Base-by-base conservation (phyloP, 2,888 invertebrate species). In the Andrena minutula region DNA sequence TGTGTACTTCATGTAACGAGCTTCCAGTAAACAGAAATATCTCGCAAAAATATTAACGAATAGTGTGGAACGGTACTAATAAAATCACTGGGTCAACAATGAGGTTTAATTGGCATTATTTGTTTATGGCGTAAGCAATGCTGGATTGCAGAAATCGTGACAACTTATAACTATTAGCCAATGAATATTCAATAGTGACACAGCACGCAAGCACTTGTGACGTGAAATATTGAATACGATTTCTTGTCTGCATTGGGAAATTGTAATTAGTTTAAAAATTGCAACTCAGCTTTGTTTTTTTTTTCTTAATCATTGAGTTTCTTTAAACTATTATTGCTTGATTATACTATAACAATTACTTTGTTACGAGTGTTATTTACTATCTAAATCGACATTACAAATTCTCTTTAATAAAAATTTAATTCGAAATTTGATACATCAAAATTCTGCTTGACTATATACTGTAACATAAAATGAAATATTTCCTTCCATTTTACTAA, bases 131-230 rank as follows among this genome's bases (percentile, higher is more conserved):
- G 68, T 35, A 75, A 60, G 26, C 51, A 26, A 12, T 8, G 12
- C 3, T n/a, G 26, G 5, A 23, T 49, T 23, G 32, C 10, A 28
- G n/a, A 68, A 68, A 51, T 20, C 26, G 49, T 41, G 41, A 41
- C 41, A 41, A 41, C 5, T 16, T 12, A 41, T 41, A 41, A 5
- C 16, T 41, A 49, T 32, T 35, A 16, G n/a, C 12, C 20, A 51
- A 56, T 73, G 56, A 64, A 56, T 73, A 73, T 73, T 64, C 53
- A 64, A 53, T 32, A 4, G 7, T 35, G 63, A 53, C n/a, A 35
- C 26, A 32, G 51, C 32, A 20, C 8, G 16, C 26, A 20, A 63
- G 4, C 35, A 53, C 6, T 4, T 35, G 51, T 35, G 63, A 64
- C 53, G n/a, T 7, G 51, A 41, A 41, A 3, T 20, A 51, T 51